These are phyloP conservation scores for Cassiopea xamachana DNA, from an alignment of 30 jellyfish, hydroid and myxozoan species.

Conservation along the genomic window DNA sequence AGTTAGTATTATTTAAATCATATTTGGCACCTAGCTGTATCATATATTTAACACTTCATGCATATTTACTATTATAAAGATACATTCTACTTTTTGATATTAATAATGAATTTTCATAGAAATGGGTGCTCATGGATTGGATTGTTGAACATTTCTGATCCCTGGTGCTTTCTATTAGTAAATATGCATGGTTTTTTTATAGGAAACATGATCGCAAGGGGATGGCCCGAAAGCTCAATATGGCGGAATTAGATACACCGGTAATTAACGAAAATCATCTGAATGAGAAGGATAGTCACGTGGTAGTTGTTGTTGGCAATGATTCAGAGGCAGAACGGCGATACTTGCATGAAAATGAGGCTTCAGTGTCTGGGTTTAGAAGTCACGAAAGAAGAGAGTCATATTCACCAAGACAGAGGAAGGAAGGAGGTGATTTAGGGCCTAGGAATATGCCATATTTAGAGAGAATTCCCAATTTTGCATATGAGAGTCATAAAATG, in stretches of 20 bases:
- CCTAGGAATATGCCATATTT: slow-evolving; percentile 55
- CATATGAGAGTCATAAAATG: slow-evolving; percentile 28
- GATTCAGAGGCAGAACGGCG: slow-evolving; percentile 10
- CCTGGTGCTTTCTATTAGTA: background rate
- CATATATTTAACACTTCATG: too few relatives aligned
- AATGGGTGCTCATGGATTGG: too few relatives aligned
- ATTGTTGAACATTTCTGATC: too few relatives aligned
- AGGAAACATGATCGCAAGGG: slow-evolving; percentile 89
- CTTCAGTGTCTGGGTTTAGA: background rate
- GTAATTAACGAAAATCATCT: background rate
- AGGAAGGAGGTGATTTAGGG: background rate
- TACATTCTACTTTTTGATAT: too few relatives aligned
- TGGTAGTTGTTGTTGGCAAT: slow-evolving; percentile 39
- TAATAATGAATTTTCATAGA: too few relatives aligned
- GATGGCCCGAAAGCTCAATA: slow-evolving; percentile 64
- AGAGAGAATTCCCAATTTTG: slow-evolving; percentile 45
- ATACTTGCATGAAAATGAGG: slow-evolving; percentile 32
- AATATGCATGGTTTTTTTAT: background rate
- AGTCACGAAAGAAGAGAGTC: background rate
- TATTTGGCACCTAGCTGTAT: too few relatives aligned
- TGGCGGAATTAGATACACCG: slow-evolving; percentile 24
- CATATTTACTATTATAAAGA: too few relatives aligned
- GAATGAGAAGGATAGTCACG: slow-evolving; percentile 10
- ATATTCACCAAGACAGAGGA: background rate
- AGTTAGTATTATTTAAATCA: background rate